These are phyloP conservation scores for Porites rus DNA, from an alignment of 92 coral and sea anemone genomes.

Conservation along the genomic window DNA sequence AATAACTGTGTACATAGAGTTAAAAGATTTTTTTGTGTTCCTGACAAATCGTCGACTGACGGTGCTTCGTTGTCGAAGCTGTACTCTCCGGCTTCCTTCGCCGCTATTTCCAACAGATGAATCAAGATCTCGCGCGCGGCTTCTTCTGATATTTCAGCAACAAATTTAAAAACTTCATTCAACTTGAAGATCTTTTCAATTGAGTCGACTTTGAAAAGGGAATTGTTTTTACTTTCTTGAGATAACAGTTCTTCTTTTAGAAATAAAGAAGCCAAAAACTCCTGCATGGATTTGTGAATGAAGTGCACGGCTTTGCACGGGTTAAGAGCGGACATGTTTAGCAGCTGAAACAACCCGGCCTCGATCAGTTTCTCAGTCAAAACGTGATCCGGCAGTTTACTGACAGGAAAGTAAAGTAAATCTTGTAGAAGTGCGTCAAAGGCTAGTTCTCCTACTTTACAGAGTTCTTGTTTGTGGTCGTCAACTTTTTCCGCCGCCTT, in stretches of 20 bases:
- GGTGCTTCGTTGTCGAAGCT: no score
- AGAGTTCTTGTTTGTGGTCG: not conserved
- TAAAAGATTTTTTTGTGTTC: no score
- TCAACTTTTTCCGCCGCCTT: not conserved
- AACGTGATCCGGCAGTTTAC: not conserved
- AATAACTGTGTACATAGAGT: not conserved
- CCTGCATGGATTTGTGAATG: slow-evolving; percentile 3
- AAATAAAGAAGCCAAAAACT: not conserved
- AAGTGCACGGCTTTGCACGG: not conserved
- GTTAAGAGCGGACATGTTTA: not conserved
- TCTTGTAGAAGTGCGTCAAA: slow-evolving; percentile 9
- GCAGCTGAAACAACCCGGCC: not conserved
- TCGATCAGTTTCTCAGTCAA: not conserved
- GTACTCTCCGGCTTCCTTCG: not conserved
- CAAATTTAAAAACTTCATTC: slow-evolving; percentile 1
- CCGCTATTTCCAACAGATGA: not conserved
- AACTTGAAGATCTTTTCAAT: not conserved
- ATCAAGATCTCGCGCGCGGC: not conserved
- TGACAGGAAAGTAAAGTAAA: not conserved
- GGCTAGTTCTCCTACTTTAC: not conserved
- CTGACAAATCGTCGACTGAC: no score
- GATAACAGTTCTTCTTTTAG: slow-evolving; percentile 1
- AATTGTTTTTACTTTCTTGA: not conserved
- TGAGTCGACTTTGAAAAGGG: not conserved
- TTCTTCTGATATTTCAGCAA: not conserved